Evolutionary conservation across 1,140 invertebrate genomes (phyloP).

Genomic region (Solen grandis): DNA sequence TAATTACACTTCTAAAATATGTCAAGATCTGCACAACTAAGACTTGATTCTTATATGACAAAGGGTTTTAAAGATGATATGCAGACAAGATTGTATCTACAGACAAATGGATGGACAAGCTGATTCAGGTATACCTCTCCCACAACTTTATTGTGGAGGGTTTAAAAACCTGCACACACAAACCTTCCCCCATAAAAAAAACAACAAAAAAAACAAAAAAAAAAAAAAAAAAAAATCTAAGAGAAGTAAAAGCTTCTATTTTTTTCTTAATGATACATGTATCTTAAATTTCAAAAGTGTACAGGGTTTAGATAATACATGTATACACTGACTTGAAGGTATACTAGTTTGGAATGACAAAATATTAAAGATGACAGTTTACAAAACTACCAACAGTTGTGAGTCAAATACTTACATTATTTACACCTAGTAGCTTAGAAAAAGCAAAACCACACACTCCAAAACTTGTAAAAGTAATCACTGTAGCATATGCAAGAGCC

Average conservation of each 20-base stretch:
- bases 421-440: slow-evolving; percentile 94
- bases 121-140: no score
- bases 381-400: background rate
- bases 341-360: background rate
- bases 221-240: background rate
- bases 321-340: background rate
- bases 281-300: background rate
- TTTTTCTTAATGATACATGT: background rate
- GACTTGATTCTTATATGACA: no score
- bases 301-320: background rate
- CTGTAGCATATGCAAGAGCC: slow-evolving; percentile 92
- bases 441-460: slow-evolving; percentile 90
- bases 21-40: no score
- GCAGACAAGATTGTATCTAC: no score
- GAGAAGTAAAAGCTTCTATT: slow-evolving; percentile 2
- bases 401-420: slow-evolving; percentile 82
- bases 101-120: no score
- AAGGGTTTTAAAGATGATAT: no score
- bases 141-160: no score
- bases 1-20: no score
- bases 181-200: no score
- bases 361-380: background rate
- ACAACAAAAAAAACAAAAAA: no score
- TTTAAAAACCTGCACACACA: no score
- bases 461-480: slow-evolving; percentile 92